These are phyloP conservation scores for Colletes collaris DNA, from an alignment of 2,888 invertebrate species.

Conservation along the genomic window DNA sequence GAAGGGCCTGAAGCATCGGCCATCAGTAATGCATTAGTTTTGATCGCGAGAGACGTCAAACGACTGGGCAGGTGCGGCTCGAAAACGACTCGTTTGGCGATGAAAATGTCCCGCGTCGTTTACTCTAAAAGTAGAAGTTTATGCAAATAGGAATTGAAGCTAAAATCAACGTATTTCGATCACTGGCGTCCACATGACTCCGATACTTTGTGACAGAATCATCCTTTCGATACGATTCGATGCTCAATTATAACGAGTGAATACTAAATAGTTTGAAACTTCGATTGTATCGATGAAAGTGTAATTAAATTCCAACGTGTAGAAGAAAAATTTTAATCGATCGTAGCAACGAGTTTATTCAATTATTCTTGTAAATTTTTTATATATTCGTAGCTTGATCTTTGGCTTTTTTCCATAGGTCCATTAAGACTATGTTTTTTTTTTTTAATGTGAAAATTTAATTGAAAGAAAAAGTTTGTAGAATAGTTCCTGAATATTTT, in stretches of 20 bases:
- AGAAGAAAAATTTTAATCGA: no score
- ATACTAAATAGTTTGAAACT: background rate
- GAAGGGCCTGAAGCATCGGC: slow-evolving; percentile 36
- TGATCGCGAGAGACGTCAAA: slow-evolving; percentile 38
- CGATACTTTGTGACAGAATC: background rate
- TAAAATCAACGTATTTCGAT: background rate
- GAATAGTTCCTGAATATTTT: no score
- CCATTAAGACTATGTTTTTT: no score
- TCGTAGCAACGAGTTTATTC: no score
- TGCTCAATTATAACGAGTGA: background rate
- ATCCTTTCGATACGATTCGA: background rate
- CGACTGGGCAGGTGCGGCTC: slow-evolving; percentile 54
- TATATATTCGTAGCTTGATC: no score
- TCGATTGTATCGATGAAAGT: no score
- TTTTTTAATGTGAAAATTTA: no score
- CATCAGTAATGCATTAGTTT: slow-evolving; percentile 64
- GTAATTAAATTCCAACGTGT: no score
- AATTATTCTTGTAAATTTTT: no score
- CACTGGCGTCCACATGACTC: background rate
- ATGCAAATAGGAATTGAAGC: slow-evolving; percentile 24
- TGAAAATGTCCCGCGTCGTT: slow-evolving; percentile 14
- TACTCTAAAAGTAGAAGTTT: background rate
- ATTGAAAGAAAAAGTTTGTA: no score
- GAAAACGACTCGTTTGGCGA: slow-evolving; percentile 24
- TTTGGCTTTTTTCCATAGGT: no score